Evolutionary conservation across 2,888 invertebrate species (phyloP).

Genomic region (Ectobius pallidus): DNA sequence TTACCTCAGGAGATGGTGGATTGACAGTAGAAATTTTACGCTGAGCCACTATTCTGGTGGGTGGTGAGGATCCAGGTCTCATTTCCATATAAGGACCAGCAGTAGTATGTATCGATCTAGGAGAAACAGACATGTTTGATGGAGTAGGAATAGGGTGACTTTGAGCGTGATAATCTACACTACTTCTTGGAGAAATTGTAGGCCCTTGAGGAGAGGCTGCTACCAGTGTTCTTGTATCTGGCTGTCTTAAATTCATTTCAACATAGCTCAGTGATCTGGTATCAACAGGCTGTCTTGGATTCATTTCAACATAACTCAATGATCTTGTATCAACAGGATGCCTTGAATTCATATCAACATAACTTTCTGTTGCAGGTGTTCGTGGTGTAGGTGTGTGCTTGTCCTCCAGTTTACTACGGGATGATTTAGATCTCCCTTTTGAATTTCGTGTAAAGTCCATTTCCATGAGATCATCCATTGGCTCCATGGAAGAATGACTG

Average conservation of each 20-base stretch:
- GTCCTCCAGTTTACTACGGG: conserved; percentile 14
- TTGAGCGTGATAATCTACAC: conserved; percentile 43
- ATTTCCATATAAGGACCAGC: conserved; percentile 55
- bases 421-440: conserved; percentile 13
- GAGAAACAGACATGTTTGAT: conserved; percentile 36
- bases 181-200: conserved; percentile 13
- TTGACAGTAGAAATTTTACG: conserved; percentile 43
- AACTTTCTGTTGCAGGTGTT: conserved; percentile 53
- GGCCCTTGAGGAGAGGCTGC: conserved; percentile 7
- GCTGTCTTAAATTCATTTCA: too few relatives aligned
- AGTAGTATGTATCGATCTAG: conserved; percentile 50
- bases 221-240: not conserved
- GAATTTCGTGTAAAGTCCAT: conserved; percentile 67
- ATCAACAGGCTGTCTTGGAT: too few relatives aligned
- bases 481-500: conserved; percentile 56
- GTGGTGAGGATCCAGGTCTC: conserved; percentile 48
- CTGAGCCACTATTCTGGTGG: conserved; percentile 18
- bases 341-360: conserved; percentile 59
- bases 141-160: conserved; percentile 41
- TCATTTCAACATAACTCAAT: too few relatives aligned
- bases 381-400: conserved; percentile 19
- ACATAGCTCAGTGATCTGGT: too few relatives aligned
- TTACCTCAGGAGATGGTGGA: conserved; percentile 40
- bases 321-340: too few relatives aligned
- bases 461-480: conserved; percentile 83